Evolutionary conservation across 2,113 vertebrate genomes (phyloP), one percentile per base, ranked within the genome.

Genomic region (Gila orcuttii): DNA sequence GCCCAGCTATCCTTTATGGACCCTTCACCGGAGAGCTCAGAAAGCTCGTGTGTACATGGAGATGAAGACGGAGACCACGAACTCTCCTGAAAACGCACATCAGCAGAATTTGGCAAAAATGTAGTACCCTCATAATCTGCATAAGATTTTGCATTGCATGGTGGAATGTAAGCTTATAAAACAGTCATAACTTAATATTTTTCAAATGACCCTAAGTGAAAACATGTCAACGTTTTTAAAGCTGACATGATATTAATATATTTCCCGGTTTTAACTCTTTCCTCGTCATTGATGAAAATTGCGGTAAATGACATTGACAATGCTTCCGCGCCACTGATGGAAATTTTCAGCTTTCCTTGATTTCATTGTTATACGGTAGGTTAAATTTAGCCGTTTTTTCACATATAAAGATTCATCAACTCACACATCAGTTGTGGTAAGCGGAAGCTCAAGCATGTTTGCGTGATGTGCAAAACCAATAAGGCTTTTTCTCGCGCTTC

Each of bases 31-130:
- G 90, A 86, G 91, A 78, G 80, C 23, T 80, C 86, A 80, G 83
- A 85, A 52, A 77, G 82, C 21, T 82, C 64, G 23, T 82, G 81
- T 3, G 94, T 93, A 59, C 93, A 94, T 60, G 91, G 94, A n/a
- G 95, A 94, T 84, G 94, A 92, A 0, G 95, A 92, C 0, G 94
- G 93, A 15, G 93, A 93, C 95, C 95, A 95, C 9, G 93, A 91
- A 28, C 88, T 93, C 88, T 95, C 95, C 94, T 95, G 90, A 8
- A 85, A 52, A 66, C 28, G 55, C 25, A 78, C 2, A 85, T 17
- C 11, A 64, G 0, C 2, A 85, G 31, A 69, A 69, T 13, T 36
- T 2, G 36, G 9, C 21, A 23, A 36, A 3, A 80, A 23, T 8
- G 13, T 3, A n/a, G 3, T n/a, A 45, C 21, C 19, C 19, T 75